Evolutionary conservation across 1,140 invertebrate species (phyloP).

Genomic region (Platyscapa corneri): DNA sequence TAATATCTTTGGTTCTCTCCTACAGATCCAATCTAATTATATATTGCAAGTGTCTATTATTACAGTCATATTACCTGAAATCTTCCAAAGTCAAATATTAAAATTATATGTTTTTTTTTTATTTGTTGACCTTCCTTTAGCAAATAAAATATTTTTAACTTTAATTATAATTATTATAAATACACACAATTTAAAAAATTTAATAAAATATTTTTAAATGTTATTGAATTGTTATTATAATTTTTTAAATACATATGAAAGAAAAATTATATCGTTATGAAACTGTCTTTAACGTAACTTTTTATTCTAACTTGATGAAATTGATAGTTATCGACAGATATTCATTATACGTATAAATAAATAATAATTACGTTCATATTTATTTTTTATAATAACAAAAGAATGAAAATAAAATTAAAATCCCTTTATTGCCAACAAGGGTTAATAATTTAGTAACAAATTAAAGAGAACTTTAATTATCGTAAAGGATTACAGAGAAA

Average conservation of each 20-base stretch:
- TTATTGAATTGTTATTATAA: too few relatives aligned
- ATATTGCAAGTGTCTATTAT: slow-evolving; percentile 37
- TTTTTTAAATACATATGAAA: not conserved
- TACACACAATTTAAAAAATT: not conserved
- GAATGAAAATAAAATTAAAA: not conserved
- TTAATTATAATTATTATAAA: not conserved
- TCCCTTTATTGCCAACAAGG: slow-evolving; percentile 29
- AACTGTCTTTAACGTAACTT: too few relatives aligned
- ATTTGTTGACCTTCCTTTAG: not conserved
- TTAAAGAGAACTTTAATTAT: not conserved
- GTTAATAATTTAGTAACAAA: not conserved
- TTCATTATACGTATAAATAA: too few relatives aligned
- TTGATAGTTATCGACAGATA: too few relatives aligned
- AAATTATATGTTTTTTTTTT: not conserved
- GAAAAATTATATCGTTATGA: not conserved
- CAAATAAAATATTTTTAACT: not conserved
- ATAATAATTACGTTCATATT: not conserved
- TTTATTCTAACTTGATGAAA: too few relatives aligned
- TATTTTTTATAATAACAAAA: slow-evolving; percentile 12
- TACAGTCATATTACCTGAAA: slow-evolving; percentile 11
- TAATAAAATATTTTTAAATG: too few relatives aligned
- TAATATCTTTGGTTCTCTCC: slow-evolving; percentile 31
- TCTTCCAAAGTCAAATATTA: slow-evolving; percentile 50
- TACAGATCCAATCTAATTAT: slow-evolving; percentile 21
- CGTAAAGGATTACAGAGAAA: not conserved